Percentiles rank a stretch among this genome's conserved stretches.
Conservation (phyloP, 2,797 vertebrate genomes). For the Cheirogaleus major region DNA sequence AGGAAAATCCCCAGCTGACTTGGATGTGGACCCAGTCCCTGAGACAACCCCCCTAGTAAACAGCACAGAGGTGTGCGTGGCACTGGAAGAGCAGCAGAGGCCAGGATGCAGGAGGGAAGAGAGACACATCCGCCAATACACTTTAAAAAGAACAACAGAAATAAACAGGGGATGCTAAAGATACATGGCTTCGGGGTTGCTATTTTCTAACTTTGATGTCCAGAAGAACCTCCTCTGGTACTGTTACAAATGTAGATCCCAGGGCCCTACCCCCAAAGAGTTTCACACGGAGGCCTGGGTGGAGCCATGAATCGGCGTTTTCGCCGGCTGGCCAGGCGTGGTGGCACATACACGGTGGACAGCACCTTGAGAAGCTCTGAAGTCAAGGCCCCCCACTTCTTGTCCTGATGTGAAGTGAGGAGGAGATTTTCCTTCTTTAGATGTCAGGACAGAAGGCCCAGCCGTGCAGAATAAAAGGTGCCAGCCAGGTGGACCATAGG, state of each 20-base stretch:
- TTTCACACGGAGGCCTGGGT: background rate
- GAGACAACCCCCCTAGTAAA: background rate
- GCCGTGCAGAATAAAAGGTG: background rate
- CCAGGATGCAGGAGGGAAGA: background rate
- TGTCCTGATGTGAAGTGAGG: background rate
- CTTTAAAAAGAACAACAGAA: background rate
- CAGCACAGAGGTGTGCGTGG: rapidly evolving
- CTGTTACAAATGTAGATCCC: background rate
- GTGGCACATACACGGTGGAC: background rate
- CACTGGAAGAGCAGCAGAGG: background rate
- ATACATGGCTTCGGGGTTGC: background rate
- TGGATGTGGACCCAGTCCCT: background rate
- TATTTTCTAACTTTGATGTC: background rate
- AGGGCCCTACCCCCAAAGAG: background rate
- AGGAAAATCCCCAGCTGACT: constrained; percentile 75
- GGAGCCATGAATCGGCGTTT: background rate
- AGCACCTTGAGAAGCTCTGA: background rate
- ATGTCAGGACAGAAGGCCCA: background rate
- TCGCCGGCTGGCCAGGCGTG: background rate
- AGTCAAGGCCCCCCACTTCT: background rate
- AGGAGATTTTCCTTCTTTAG: background rate
- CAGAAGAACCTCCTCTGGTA: background rate
- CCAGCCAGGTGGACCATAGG: background rate
- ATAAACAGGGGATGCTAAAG: background rate
- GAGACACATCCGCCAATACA: rapidly evolving